These are phyloP conservation scores for Hydractinia echinata DNA, from an alignment of 30 jellyfish, hydroid and myxozoan species.

Conservation along the genomic window DNA sequence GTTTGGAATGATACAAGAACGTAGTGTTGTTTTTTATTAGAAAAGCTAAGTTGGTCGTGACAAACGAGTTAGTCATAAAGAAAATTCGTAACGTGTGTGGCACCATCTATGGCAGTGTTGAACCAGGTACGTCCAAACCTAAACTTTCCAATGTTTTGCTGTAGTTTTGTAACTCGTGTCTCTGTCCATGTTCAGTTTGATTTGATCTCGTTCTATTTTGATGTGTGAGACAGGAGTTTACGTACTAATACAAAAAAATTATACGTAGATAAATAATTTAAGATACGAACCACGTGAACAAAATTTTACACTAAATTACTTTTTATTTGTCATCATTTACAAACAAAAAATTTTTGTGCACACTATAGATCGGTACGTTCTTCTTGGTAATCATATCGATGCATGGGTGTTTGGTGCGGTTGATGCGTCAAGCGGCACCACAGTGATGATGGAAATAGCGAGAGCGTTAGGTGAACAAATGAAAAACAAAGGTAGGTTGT, in stretches of 20 bases:
- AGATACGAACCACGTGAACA: background rate
- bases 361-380: conserved; percentile 38
- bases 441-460: conserved; percentile 44
- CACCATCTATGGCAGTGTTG: conserved; percentile 56
- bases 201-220: too few relatives aligned
- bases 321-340: too few relatives aligned
- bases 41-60: conserved; percentile 56
- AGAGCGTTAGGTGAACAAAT: conserved; percentile 30
- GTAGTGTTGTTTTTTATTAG: conserved; percentile 25
- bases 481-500: too few relatives aligned
- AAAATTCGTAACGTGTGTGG: conserved; percentile 66
- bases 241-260: background rate
- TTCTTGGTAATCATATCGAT: conserved; percentile 36
- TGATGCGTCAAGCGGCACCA: conserved; percentile 38
- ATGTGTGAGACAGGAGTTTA: too few relatives aligned
- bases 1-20: background rate
- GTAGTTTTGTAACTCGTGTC: too few relatives aligned
- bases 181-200: too few relatives aligned
- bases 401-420: conserved; percentile 47
- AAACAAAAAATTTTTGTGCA: background rate
- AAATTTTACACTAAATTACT: background rate
- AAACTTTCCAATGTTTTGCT: too few relatives aligned
- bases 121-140: conserved; percentile 52
- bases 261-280: background rate
- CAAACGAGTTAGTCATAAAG: conserved; percentile 39